These are phyloP conservation scores for Spodoptera littoralis DNA, from an alignment of 2,888 invertebrate species.

Conservation along the genomic window DNA sequence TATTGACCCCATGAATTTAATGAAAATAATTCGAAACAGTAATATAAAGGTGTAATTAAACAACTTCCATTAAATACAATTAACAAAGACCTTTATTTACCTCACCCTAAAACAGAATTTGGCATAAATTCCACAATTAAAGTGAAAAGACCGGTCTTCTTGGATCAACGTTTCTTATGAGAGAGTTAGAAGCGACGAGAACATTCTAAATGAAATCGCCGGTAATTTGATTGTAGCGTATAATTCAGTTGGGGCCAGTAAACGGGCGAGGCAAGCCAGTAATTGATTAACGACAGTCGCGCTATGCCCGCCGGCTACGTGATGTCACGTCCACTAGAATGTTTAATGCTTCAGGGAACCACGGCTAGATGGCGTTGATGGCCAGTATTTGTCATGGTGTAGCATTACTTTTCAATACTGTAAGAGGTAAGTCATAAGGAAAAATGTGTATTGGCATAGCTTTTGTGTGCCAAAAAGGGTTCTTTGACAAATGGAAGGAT, in stretches of 20 bases:
- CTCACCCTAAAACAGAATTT: constrained; percentile 22
- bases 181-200: constrained; percentile 41
- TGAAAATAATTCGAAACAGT: no score
- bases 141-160: constrained; percentile 33
- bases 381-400: not conserved
- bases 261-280: constrained; percentile 31
- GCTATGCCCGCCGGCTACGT: constrained; percentile 10
- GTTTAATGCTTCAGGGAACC: not conserved
- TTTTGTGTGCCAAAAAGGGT: no score
- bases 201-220: constrained; percentile 60
- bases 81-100: constrained; percentile 14
- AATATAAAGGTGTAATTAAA: constrained; percentile 17
- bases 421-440: not conserved
- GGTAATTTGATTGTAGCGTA: constrained; percentile 62
- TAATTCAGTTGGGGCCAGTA: constrained; percentile 51
- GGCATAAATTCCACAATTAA: constrained; percentile 43
- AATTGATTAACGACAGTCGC: constrained; percentile 38
- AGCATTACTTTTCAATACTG: not conserved
- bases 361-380: constrained; percentile 37
- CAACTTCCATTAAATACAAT: constrained; percentile 19
- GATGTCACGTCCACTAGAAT: constrained; percentile 8
- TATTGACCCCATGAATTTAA: no score
- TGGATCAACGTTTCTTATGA: constrained; percentile 35
- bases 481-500: no score
- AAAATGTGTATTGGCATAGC: not conserved